Percentiles rank a stretch among this genome's conserved stretches.
phyloP scores from a whole-genome alignment of 2,113 vertebrate genomes.

The Fregata magnificens region DNA sequence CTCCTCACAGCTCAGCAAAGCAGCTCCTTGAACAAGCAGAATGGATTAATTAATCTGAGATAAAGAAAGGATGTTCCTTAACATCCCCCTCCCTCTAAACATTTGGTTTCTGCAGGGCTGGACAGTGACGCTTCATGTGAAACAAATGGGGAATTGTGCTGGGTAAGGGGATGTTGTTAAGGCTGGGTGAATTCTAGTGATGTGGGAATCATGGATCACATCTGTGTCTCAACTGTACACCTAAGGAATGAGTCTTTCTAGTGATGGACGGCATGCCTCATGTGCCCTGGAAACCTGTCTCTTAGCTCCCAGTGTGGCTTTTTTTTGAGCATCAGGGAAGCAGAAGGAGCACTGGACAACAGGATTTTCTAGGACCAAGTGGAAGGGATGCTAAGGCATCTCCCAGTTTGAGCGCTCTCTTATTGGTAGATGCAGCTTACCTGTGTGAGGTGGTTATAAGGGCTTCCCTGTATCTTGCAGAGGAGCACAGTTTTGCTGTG shows the following conservation, averaged over 20 bases:
- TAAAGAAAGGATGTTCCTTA: neutral
- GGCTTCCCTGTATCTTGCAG: neutral
- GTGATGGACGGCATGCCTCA: neutral
- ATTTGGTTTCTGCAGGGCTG: neutral
- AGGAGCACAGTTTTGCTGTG: neutral
- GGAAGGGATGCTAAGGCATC: neutral
- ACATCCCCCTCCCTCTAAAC: neutral
- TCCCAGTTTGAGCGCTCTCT: neutral
- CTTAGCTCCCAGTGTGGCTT: neutral
- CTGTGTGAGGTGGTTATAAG: neutral
- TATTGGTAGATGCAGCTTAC: neutral
- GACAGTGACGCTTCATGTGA: neutral
- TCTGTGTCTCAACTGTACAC: neutral
- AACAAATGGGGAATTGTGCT: neutral
- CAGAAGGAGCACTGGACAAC: neutral
- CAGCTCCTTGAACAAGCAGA: neutral
- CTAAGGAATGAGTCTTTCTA: neutral
- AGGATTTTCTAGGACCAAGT: neutral
- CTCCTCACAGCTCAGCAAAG: neutral
- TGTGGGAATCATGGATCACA: accelerated
- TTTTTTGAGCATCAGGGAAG: neutral
- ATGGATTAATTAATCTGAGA: neutral
- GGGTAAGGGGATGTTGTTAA: neutral
- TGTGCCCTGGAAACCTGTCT: neutral
- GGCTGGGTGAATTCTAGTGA: neutral